Base-by-base conservation (phyloP, 2,113 vertebrate genomes). In the Nematolebias whitei region DNA sequence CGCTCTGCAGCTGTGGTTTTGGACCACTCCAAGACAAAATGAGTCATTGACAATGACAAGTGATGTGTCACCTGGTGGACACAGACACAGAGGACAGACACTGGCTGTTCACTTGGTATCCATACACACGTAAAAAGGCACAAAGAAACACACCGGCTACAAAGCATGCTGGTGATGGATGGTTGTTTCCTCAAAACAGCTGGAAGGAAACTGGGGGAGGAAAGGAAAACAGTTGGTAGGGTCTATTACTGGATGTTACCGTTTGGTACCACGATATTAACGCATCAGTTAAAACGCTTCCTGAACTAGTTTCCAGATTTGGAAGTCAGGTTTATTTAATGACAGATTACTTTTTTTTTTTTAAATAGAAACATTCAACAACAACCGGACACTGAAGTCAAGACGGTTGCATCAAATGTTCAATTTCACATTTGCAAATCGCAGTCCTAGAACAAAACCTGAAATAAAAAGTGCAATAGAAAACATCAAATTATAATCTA, bases 1-100 rank as follows among this genome's bases (percentile, higher is more conserved):
- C 63, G 57, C 64, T 60, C 32, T 39, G 39, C 35, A n/a, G 8
- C 16, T 22, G 20, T 48, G n/a, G 22, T 47, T 40, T 23, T 4
- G 52, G 66, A 65, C 74, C 51, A 20, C 68, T 71, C 29, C 1
- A 4, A 53, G 56, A 43, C 2, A 53, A 57, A 55, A 63, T 63
- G 65, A 85, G 69, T 76, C 79, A 77, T 58, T 10, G 1, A 35
- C n/a, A 14, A 47, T 86, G 75, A 85, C 51, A 19, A 72, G 81
- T n/a, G 57, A 87, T 66, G 77, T 80, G 81, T 80, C 83, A 87
- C 81, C 74, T 81, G 74, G 75, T 64, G 58, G 63, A 82, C 71
- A 40, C 40, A 5, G 56, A 64, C 45, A 69, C 60, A 67, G 71
- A 79, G 75, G 67, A 80, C 54, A 65, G 74, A 77, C 63, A 68